These are phyloP conservation scores for Maylandia zebra DNA, from an alignment of 2,113 vertebrate genomes.

Conservation along the genomic window DNA sequence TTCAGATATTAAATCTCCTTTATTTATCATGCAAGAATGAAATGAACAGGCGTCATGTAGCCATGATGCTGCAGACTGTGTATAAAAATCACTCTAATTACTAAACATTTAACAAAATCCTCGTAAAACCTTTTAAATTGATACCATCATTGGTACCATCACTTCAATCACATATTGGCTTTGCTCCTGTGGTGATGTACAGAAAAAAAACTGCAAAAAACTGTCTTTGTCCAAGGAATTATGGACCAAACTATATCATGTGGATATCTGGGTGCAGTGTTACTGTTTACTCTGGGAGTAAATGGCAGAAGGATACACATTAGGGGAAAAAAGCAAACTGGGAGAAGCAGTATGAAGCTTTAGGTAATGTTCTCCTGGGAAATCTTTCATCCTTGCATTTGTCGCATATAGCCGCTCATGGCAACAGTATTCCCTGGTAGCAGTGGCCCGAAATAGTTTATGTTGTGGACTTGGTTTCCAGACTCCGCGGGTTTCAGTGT, in stretches of 20 bases:
- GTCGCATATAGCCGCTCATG: not conserved
- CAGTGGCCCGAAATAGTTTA: not conserved
- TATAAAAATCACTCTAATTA: not conserved
- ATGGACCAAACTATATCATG: not conserved
- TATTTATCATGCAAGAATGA: not conserved
- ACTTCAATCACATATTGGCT: not conserved
- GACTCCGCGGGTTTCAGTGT: not conserved
- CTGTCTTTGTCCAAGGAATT: not conserved
- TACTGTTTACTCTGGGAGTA: not conserved
- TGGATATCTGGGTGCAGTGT: not conserved
- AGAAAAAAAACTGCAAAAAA: accelerated
- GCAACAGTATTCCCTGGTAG: not conserved
- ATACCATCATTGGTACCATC: not conserved
- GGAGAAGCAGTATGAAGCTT: not conserved
- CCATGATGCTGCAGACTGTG: not conserved
- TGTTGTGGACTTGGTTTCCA: not conserved
- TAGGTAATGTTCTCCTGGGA: not conserved
- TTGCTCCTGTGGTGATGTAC: not conserved
- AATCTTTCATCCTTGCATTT: not conserved
- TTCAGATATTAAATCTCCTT: not conserved
- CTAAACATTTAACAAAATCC: not conserved
- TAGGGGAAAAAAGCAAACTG: not conserved
- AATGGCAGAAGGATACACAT: not conserved
- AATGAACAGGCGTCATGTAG: not conserved
- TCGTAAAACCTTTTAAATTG: not conserved